Evolutionary conservation across 2,888 invertebrate species (phyloP), one percentile per base, ranked within the genome.

Genomic region (Yponomeuta sedellus): DNA sequence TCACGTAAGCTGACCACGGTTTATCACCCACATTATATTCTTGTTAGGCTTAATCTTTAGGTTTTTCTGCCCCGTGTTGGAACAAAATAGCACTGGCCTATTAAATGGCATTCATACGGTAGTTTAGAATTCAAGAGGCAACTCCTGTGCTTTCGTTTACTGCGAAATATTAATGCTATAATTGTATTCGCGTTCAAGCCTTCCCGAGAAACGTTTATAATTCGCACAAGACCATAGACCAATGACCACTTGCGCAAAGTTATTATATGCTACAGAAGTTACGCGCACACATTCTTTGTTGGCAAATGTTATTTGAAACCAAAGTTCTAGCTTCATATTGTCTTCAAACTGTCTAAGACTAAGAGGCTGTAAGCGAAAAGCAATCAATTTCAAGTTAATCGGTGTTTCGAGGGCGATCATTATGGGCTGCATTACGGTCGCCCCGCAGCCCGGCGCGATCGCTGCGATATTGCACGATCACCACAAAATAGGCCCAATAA

Each of bases 401-500:
- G 34, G 39, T 34, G 61, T 62, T 62, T 61, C 39, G 66, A 62
- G 66, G 62, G 52, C 66, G 34, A 52, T 61, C 65, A 65, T 66
- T 66, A 66, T 62, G 56, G 64, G 28, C 10, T 10, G 34, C 56
- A 64, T 64, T 64, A 57, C 56, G 52, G 22, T 52, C 22, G 62
- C 10, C 64, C 52, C 44, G 64, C 28, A 5, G 20, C 52, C 52
- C 1, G 34, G 11, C 40, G 19, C 34, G 65, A 58, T 59, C 20
- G 65, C 16, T 10, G 20, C 59, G 52, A 61, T 72, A 74, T 72
- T 59, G 68, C 66, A 68, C 71, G 69, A 72, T 75, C 70, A 70
- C 69, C 68, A 67, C 71, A 70, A 73, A 74, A 70, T 73, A 74
- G 71, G 69, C 69, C 69, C 75, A 72, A 77, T 76, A 79, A 78